phyloP scores from a whole-genome alignment of 2,113 vertebrate genomes.

The Lasiurus cinereus region DNA sequence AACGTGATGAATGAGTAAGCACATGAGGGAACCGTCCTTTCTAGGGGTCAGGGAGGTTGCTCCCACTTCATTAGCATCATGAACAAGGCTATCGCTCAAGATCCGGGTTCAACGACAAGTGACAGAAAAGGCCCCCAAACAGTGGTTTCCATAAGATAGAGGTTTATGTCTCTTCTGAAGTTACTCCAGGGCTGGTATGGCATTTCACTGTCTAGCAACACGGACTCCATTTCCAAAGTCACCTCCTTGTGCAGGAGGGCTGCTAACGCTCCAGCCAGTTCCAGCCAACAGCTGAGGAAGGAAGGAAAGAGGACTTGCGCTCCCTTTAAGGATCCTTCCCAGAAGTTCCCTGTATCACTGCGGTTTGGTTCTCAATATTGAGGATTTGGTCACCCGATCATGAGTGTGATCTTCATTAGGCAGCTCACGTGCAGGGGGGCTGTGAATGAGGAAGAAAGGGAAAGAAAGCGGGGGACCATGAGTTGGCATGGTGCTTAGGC shows the following conservation, averaged over 20 bases:
- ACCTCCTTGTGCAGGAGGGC: not conserved
- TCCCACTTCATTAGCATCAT: not conserved
- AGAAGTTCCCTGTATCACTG: not conserved
- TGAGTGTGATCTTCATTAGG: constrained; percentile 39
- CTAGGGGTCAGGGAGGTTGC: not conserved
- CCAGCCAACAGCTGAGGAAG: not conserved
- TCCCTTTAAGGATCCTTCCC: not conserved
- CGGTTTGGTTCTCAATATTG: not conserved
- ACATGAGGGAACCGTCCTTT: not conserved
- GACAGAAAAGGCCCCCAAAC: not conserved
- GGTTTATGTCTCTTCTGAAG: constrained; percentile 42
- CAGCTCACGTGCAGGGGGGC: not conserved
- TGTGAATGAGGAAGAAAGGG: not conserved
- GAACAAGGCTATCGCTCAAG: not conserved
- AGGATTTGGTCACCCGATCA: not conserved
- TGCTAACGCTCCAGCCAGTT: not conserved
- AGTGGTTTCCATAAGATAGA: not conserved
- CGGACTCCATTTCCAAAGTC: not conserved
- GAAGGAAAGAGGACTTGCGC: not conserved
- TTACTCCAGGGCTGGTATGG: not conserved
- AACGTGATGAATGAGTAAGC: not conserved
- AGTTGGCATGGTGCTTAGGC: not conserved
- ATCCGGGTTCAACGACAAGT: not conserved
- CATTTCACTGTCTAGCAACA: not conserved
- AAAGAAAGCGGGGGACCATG: not conserved